Evolutionary conservation across 2,888 invertebrate species (phyloP).

Genomic region (Zaprionus obscuricornis): DNA sequence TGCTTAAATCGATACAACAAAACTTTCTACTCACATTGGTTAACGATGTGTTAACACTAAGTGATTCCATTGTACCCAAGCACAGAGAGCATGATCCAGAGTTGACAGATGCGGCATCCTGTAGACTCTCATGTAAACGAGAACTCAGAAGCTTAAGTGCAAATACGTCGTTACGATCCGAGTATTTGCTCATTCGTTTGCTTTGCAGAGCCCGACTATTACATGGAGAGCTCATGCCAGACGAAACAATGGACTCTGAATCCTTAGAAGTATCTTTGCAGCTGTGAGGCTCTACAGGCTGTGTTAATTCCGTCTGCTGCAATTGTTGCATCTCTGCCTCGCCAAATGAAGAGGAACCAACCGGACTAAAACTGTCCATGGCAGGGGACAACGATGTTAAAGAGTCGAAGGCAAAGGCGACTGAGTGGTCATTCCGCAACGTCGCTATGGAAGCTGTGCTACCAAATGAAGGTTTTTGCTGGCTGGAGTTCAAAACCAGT

Average conservation of each 20-base stretch:
- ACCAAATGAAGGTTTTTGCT: conserved; percentile 71
- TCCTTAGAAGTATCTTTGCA: conserved; percentile 80
- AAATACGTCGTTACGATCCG: conserved; percentile 80
- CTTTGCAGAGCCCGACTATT: conserved; percentile 78
- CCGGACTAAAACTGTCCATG: conserved; percentile 43
- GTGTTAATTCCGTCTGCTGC: no score
- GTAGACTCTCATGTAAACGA: conserved; percentile 69
- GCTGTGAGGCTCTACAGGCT: conserved; percentile 49
- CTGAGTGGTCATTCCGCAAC: conserved; percentile 79
- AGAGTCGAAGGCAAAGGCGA: no score
- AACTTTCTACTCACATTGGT: conserved; percentile 77
- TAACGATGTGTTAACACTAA: conserved; percentile 75
- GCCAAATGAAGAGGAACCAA: conserved; percentile 61
- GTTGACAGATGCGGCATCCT: conserved; percentile 75
- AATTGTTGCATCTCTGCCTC: conserved; percentile 45
- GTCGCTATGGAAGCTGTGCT: conserved; percentile 79
- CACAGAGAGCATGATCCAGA: conserved; percentile 73
- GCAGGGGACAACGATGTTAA: conserved; percentile 47
- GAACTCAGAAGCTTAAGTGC: conserved; percentile 77
- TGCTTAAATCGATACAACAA: no score
- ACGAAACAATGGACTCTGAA: conserved; percentile 79
- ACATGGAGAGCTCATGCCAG: conserved; percentile 82
- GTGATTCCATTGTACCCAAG: conserved; percentile 68
- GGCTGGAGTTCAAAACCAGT: conserved; percentile 48
- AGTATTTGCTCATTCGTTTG: conserved; percentile 79